These are phyloP conservation scores for Notiomystis cincta DNA, from an alignment of 2,113 vertebrate species.

Conservation along the genomic window DNA sequence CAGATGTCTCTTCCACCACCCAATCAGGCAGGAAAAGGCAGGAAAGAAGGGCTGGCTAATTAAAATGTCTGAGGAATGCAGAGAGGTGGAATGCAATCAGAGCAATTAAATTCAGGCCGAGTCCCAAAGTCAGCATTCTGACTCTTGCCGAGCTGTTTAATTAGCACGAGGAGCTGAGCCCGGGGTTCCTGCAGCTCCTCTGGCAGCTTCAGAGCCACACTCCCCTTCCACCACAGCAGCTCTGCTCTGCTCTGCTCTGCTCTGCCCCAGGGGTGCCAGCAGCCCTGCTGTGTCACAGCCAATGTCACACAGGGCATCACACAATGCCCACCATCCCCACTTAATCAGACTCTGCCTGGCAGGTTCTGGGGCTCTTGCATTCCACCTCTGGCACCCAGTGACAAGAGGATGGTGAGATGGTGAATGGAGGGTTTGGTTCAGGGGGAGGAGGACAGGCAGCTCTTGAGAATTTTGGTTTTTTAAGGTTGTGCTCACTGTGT, in stretches of 20 bases:
- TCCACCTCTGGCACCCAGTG: neutral
- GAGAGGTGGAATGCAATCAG: conserved; percentile 36
- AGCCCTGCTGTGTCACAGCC: neutral
- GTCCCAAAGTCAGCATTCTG: neutral
- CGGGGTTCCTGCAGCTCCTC: neutral
- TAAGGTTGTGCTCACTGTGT: neutral
- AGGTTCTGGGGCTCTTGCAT: neutral
- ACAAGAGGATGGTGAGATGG: neutral
- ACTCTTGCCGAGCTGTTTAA: neutral
- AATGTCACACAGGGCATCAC: neutral
- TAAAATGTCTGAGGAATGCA: conserved; percentile 25
- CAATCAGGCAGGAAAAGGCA: conserved; percentile 10
- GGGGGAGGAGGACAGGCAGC: neutral
- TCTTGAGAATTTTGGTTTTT: neutral
- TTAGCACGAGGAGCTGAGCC: neutral
- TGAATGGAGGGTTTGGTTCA: neutral
- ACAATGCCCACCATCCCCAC: neutral
- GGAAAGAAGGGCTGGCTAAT: conserved; percentile 3
- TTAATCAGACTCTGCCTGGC: neutral
- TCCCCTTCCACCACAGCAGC: neutral
- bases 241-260: no score
- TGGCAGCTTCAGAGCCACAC: neutral
- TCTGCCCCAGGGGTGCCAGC: neutral
- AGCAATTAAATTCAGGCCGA: conserved; percentile 1
- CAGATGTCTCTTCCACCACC: neutral